Conservation (phyloP, 2,797 vertebrate genomes). For the Phrynocephalus forsythii region DNA sequence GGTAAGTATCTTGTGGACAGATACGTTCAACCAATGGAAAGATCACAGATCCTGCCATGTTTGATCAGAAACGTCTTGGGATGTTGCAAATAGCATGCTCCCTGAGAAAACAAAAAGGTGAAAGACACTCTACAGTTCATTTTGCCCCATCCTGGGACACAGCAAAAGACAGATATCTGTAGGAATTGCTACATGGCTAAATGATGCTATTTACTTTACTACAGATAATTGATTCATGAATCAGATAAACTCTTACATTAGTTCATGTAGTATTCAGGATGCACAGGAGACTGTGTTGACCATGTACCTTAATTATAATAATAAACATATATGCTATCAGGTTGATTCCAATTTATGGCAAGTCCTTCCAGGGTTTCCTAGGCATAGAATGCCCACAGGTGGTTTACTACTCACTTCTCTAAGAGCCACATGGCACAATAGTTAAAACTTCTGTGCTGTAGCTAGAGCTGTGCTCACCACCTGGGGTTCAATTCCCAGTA, state of each 20-base stretch:
- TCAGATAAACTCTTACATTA: rapidly evolving
- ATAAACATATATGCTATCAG: too few species aligned
- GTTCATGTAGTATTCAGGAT: background rate
- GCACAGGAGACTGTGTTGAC: background rate
- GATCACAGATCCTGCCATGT: background rate
- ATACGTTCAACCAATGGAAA: background rate
- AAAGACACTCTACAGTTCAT: background rate
- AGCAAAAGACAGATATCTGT: background rate
- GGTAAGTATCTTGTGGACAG: background rate
- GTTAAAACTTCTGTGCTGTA: too few species aligned
- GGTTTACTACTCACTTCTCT: too few species aligned
- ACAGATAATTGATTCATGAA: background rate
- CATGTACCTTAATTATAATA: too few species aligned
- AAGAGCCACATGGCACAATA: too few species aligned
- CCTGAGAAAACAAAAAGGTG: background rate
- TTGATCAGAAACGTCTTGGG: background rate
- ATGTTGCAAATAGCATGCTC: background rate
- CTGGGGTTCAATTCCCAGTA: too few species aligned
- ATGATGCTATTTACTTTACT: background rate
- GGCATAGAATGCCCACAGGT: too few species aligned
- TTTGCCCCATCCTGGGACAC: background rate
- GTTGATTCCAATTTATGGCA: too few species aligned
- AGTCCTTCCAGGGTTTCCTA: too few species aligned
- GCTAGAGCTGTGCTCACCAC: too few species aligned
- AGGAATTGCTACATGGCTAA: background rate